A percentile compares a stretch with the other conserved stretches of the same genome.
Evolutionary conservation across 1,140 invertebrate species (phyloP).

Genomic region (Trissolcus basalis): DNA sequence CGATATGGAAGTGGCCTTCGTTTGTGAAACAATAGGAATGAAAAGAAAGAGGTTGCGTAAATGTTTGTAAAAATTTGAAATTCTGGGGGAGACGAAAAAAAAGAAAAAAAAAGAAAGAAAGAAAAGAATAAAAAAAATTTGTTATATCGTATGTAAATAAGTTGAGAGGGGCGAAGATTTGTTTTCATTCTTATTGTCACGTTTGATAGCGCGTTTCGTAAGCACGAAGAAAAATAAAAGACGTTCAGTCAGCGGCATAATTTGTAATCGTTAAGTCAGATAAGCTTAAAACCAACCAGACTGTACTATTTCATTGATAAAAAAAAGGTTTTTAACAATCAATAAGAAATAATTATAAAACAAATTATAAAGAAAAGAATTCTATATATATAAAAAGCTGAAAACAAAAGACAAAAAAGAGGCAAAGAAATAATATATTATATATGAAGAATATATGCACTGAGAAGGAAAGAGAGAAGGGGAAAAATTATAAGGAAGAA

Average conservation of each 20-base stretch:
- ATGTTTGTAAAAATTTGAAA: slow-evolving; percentile 39
- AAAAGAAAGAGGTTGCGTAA: slow-evolving; percentile 15
- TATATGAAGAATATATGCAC: slow-evolving; percentile 45
- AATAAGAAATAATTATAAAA: too few relatives aligned
- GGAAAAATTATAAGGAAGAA: too few relatives aligned
- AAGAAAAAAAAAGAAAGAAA: slow-evolving; percentile 55
- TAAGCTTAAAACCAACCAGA: slow-evolving; percentile 74
- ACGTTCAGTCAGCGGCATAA: slow-evolving; percentile 67
- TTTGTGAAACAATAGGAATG: slow-evolving; percentile 26
- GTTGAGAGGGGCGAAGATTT: too few relatives aligned
- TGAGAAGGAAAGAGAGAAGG: slow-evolving; percentile 3
- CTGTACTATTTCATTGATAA: slow-evolving; percentile 73
- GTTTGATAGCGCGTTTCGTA: slow-evolving; percentile 14
- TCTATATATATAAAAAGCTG: slow-evolving; percentile 56
- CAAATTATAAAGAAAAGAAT: slow-evolving; percentile 52
- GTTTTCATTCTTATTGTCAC: slow-evolving; percentile 21
- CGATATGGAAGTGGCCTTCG: slow-evolving; percentile 25
- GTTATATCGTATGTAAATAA: slow-evolving; percentile 34
- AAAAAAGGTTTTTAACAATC: too few relatives aligned
- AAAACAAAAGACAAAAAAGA: slow-evolving; percentile 57
- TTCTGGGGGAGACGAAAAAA: slow-evolving; percentile 25
- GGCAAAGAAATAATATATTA: slow-evolving; percentile 64
- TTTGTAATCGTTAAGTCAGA: slow-evolving; percentile 64
- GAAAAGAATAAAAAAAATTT: slow-evolving; percentile 45
- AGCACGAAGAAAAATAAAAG: slow-evolving; percentile 26